phyloP scores from a whole-genome alignment of 2,888 invertebrate genomes.

The Linnaemya vulpina region DNA sequence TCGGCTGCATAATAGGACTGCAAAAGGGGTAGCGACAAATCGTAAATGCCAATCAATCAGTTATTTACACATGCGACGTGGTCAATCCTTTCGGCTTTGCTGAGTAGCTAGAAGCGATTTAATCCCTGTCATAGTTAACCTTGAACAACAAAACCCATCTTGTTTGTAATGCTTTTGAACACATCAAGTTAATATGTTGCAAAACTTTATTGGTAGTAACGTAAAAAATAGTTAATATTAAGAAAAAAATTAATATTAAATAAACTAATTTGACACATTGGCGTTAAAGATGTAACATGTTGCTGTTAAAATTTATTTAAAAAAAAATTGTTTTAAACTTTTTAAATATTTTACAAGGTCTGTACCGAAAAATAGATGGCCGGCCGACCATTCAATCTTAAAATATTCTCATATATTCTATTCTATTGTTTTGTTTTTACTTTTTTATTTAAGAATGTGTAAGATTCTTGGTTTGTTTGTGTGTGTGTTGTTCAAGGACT shows the following conservation, averaged over 20 bases:
- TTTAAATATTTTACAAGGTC: slow-evolving; percentile 7
- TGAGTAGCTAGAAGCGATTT: too few species aligned
- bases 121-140: not conserved
- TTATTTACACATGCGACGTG: too few species aligned
- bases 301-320: not conserved
- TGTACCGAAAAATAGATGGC: not conserved
- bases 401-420: not conserved
- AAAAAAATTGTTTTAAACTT: not conserved
- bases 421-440: not conserved
- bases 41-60: too few species aligned
- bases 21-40: too few species aligned
- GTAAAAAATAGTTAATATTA: slow-evolving; percentile 1
- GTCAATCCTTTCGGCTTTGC: too few species aligned
- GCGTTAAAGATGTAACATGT: not conserved
- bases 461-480: not conserved
- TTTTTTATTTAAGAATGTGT: not conserved
- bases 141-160: not conserved
- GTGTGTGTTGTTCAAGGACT: not conserved
- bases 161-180: not conserved
- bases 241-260: slow-evolving; percentile 11
- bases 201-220: not conserved
- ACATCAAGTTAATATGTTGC: not conserved
- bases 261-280: slow-evolving; percentile 26
- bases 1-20: too few species aligned
- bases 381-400: not conserved